These are phyloP conservation scores for Exocentrus adspersus DNA, from an alignment of 2,888 invertebrate genomes.

Conservation along the genomic window DNA sequence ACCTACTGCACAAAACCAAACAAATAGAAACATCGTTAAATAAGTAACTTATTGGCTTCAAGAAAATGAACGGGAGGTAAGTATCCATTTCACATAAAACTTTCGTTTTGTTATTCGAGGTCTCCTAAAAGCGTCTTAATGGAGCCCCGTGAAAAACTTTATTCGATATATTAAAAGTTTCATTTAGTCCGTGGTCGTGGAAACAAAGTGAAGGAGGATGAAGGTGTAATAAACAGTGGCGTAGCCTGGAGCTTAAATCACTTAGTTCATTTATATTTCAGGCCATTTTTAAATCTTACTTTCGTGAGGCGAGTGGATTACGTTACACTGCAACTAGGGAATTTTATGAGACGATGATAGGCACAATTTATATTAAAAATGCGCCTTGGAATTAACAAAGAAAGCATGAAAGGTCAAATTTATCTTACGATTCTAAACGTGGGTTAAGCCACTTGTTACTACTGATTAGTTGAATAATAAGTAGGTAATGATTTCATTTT, in stretches of 20 bases:
- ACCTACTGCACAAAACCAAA: conserved; percentile 11
- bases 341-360: neutral
- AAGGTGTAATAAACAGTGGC: conserved; percentile 23
- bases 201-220: conserved; percentile 13
- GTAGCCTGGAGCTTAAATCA: conserved; percentile 2
- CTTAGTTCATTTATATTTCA: conserved; percentile 10
- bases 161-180: conserved; percentile 27
- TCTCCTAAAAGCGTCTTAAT: conserved; percentile 17
- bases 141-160: conserved; percentile 16
- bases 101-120: conserved; percentile 22
- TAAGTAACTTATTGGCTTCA: conserved; percentile 18
- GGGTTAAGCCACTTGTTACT: no score
- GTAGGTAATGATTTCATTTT: no score
- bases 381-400: no score
- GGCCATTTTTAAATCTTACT: neutral
- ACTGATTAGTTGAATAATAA: no score
- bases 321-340: no score
- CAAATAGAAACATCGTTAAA: conserved; percentile 10
- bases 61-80: conserved; percentile 18
- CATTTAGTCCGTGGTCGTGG: conserved; percentile 19
- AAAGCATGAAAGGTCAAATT: neutral
- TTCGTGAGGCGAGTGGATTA: neutral
- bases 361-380: neutral
- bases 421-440: no score
- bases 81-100: conserved; percentile 23